Percentiles rank a stretch among this genome's conserved stretches.
Conservation (phyloP, 2,797 vertebrate species). For the Choloepus didactylus region DNA sequence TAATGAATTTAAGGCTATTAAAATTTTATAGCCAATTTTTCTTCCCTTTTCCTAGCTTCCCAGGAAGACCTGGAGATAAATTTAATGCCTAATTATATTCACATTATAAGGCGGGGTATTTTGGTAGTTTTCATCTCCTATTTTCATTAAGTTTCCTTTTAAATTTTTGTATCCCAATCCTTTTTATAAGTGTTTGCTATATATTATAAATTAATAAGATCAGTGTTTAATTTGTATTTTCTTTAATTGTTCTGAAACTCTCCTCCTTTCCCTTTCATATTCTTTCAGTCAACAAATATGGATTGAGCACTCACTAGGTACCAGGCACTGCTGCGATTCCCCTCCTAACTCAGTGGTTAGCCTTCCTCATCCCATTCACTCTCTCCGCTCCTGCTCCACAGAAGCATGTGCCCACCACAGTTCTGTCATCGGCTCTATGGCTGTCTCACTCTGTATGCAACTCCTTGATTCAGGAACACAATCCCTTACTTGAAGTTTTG, state of each 20-base stretch:
- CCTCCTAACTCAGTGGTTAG: not conserved
- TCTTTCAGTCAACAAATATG: slow-evolving; percentile 7
- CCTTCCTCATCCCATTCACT: not conserved
- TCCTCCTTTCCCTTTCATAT: not conserved
- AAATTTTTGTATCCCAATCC: not conserved
- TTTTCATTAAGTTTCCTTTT: not conserved
- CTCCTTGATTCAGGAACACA: not conserved
- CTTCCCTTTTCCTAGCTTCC: not conserved
- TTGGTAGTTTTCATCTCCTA: not conserved
- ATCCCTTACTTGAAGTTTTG: not conserved
- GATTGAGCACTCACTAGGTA: not conserved
- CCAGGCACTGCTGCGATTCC: not conserved
- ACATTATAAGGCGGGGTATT: not conserved
- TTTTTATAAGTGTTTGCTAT: slow-evolving; percentile 24
- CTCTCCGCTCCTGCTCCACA: not conserved
- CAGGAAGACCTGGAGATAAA: not conserved
- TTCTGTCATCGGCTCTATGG: not conserved
- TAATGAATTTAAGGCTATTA: slow-evolving; percentile 49
- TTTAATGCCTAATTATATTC: slow-evolving; percentile 10
- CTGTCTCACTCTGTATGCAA: not conserved
- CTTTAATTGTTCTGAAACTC: not conserved
- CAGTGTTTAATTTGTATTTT: slow-evolving; percentile 20
- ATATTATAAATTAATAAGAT: not conserved
- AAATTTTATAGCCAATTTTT: not conserved
- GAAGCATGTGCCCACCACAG: not conserved